phyloP scores from a whole-genome alignment of 1,140 invertebrate species.

The Agrypnia vestita region DNA sequence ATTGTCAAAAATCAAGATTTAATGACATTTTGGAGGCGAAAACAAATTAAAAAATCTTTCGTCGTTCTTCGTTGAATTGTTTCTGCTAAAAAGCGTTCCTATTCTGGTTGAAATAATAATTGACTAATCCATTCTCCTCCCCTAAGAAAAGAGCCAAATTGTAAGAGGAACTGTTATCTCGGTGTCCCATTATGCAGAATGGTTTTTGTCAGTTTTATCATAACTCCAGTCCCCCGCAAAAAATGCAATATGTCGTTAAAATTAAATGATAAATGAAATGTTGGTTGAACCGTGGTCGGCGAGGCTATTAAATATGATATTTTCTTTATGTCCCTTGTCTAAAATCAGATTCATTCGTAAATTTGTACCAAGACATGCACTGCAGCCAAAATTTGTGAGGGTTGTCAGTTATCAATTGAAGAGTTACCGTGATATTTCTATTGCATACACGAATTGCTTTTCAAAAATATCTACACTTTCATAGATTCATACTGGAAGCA shows the following conservation, averaged over 20 bases:
- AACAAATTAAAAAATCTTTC: too few relatives aligned
- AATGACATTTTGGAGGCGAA: too few relatives aligned
- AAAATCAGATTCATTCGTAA: conserved; percentile 4
- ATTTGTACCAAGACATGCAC: not conserved
- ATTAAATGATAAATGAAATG: conserved; percentile 46
- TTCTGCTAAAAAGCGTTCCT: too few relatives aligned
- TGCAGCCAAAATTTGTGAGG: not conserved
- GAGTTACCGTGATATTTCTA: too few relatives aligned
- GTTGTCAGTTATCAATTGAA: too few relatives aligned
- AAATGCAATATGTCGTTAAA: conserved; percentile 52
- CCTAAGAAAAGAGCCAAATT: conserved; percentile 22
- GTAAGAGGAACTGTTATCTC: conserved; percentile 49
- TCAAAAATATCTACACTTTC: too few relatives aligned
- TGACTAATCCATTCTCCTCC: conserved; percentile 27
- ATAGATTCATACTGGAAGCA: too few relatives aligned
- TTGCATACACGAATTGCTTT: too few relatives aligned
- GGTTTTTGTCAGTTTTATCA: conserved; percentile 42
- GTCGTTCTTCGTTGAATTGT: too few relatives aligned
- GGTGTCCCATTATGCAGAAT: conserved; percentile 27
- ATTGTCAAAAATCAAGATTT: too few relatives aligned
- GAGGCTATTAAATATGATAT: not conserved
- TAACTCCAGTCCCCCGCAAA: conserved; percentile 24
- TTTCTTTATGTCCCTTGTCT: not conserved
- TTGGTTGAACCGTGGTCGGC: not conserved
- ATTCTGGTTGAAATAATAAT: conserved; percentile 1